Evolutionary conservation across 2,888 invertebrate species (phyloP).

Genomic region (Drosophila nr. medialis): DNA sequence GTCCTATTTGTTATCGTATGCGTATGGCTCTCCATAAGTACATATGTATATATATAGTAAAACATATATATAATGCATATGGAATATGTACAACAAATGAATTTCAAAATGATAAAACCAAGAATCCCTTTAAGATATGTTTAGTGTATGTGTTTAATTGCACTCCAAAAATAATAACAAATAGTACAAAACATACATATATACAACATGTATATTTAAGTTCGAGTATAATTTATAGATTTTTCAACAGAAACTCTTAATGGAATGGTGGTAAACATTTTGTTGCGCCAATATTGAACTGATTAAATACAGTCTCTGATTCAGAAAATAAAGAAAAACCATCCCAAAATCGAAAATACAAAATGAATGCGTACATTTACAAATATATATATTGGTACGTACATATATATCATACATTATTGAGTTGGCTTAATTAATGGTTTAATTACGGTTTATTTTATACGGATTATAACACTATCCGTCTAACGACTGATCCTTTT

Average conservation of each 20-base stretch:
- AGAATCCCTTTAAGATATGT: conserved; percentile 52
- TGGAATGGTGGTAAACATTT: conserved; percentile 20
- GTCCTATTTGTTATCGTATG: conserved; percentile 45
- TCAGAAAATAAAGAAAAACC: conserved; percentile 23
- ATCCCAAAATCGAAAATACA: conserved; percentile 55
- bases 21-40: conserved; percentile 29
- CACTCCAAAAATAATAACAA: conserved; percentile 33
- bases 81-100: conserved; percentile 36
- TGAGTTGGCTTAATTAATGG: conserved; percentile 55
- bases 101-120: conserved; percentile 28
- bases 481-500: conserved; percentile 9
- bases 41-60: conserved; percentile 4
- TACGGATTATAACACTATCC: conserved; percentile 20
- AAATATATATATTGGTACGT: conserved; percentile 65
- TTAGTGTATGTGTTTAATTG: conserved; percentile 40
- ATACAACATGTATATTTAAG: background rate
- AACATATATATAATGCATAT: conserved; percentile 15
- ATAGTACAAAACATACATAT: conserved; percentile 2
- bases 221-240: background rate
- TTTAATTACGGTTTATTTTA: conserved; percentile 31
- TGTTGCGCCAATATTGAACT: conserved; percentile 10
- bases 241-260: conserved; percentile 14
- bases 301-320: conserved; percentile 12
- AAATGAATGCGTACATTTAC: conserved; percentile 59
- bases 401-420: conserved; percentile 66